Percentiles rank a stretch among this genome's conserved stretches.
These are phyloP conservation scores for Drosophila tani DNA, from an alignment of 1,140 invertebrate species.

Conservation along the genomic window DNA sequence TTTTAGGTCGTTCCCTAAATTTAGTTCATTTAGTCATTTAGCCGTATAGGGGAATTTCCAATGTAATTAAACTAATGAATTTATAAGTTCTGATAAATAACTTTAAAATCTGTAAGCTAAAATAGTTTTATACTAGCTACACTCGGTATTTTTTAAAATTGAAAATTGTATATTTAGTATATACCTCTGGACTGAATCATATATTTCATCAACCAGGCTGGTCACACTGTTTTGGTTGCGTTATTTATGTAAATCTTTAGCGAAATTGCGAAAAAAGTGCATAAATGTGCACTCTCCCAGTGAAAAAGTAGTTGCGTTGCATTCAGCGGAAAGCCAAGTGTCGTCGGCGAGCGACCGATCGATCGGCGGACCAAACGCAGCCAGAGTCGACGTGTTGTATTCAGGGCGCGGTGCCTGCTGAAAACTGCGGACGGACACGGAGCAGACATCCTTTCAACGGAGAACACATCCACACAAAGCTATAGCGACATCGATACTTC, in stretches of 20 bases:
- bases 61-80: neutral
- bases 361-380: conserved; percentile 9
- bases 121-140: too few relatives aligned
- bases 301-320: conserved; percentile 44
- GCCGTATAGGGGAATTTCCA: too few relatives aligned
- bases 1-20: too few relatives aligned
- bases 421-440: conserved; percentile 52
- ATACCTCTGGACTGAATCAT: neutral
- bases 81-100: neutral
- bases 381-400: conserved; percentile 45
- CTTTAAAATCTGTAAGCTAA: neutral
- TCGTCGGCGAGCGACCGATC: conserved; percentile 16
- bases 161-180: neutral
- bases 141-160: neutral
- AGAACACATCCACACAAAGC: conserved; percentile 23
- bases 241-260: conserved; percentile 74
- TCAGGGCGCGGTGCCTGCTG: conserved; percentile 71
- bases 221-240: conserved; percentile 52
- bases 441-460: conserved; percentile 26
- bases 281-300: conserved; percentile 52
- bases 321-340: conserved; percentile 24
- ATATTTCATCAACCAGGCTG: neutral
- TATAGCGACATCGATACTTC: conserved; percentile 50
- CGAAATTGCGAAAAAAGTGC: conserved; percentile 51
- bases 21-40: too few relatives aligned